Evolutionary conservation across 1,140 invertebrate species (phyloP).

Genomic region (Drosophila erecta): DNA sequence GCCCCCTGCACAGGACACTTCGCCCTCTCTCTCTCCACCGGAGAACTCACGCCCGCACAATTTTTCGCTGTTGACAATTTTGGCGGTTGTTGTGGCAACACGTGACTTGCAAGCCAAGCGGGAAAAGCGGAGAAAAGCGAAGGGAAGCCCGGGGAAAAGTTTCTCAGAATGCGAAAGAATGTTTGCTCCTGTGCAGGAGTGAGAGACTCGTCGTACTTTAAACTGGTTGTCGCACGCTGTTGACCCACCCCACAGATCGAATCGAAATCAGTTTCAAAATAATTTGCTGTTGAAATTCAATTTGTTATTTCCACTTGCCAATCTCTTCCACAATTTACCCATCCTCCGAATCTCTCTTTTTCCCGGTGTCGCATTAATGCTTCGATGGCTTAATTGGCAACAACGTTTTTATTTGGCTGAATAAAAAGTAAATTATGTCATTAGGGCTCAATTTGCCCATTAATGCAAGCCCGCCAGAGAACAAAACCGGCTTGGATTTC

Average conservation of each 20-base stretch:
- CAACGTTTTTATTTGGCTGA: conserved; percentile 68
- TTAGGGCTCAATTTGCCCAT: conserved; percentile 63
- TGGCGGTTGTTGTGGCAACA: conserved; percentile 82
- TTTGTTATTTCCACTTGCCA: conserved; percentile 79
- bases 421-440: conserved; percentile 74
- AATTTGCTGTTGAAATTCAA: conserved; percentile 80
- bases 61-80: conserved; percentile 83
- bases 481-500: background rate
- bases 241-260: conserved; percentile 64
- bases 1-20: conserved; percentile 13
- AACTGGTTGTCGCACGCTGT: conserved; percentile 49
- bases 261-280: conserved; percentile 84
- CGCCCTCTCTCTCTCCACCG: conserved; percentile 28
- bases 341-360: background rate
- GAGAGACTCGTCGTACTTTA: conserved; percentile 44
- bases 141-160: conserved; percentile 47
- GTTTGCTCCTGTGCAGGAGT: conserved; percentile 41
- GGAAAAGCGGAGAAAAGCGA: conserved; percentile 9
- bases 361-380: conserved; percentile 62
- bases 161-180: conserved; percentile 57
- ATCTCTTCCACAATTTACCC: conserved; percentile 17
- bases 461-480: conserved; percentile 35
- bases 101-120: conserved; percentile 80
- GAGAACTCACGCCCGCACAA: conserved; percentile 75
- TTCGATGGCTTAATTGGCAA: conserved; percentile 69